Evolutionary conservation across 1,140 invertebrate genomes (phyloP), one percentile per base, ranked within the genome.

Genomic region (Neuroterus valhalla): DNA sequence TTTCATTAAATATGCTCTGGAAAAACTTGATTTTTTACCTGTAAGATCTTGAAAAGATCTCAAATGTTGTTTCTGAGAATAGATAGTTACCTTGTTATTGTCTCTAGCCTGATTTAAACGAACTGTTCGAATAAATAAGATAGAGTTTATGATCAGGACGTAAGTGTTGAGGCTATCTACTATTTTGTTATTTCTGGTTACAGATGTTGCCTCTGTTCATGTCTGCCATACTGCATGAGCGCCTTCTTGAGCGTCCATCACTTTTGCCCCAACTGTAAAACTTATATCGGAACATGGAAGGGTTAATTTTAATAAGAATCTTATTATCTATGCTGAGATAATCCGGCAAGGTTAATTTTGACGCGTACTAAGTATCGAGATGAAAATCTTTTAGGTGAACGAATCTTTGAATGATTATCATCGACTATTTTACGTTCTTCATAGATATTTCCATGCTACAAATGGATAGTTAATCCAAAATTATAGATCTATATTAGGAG

Each of bases 191-290:
- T 55, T 78, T 62, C 75, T 71, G 67, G 17, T 88, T 88, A 70
- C 78, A 91, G 91, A 70, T 91, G 91, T 79, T 91, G 89, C 66
- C 79, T 91, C 12, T 91, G 90, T 74, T 91, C 89, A 8, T 91
- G 90, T 72, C 79, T 91, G 72, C 91, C 91, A 11, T 91, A 91
- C 72, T 91, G 90, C 79, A 88, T 91, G 85, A 90, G 86, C 74
- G 86, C 85, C 8, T 91, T 90, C 50, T 86, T 88, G 83, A 90
- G 84, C 17, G 87, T 90, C 12, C 87, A 90, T 74, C 91, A 91
- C 68, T 87, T 87, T 50, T 91, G 91, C 82, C 91, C 91, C 11
- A 89, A 88, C 52, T 91, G 91, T 71, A 91, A 91, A 74, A 85
- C 78, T 21, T 90, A 89, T 71, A 89, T 91, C 26, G 91, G 91